Evolutionary conservation across 2,797 vertebrate genomes (phyloP).

Genomic region (Gobionotothen gibberifrons): DNA sequence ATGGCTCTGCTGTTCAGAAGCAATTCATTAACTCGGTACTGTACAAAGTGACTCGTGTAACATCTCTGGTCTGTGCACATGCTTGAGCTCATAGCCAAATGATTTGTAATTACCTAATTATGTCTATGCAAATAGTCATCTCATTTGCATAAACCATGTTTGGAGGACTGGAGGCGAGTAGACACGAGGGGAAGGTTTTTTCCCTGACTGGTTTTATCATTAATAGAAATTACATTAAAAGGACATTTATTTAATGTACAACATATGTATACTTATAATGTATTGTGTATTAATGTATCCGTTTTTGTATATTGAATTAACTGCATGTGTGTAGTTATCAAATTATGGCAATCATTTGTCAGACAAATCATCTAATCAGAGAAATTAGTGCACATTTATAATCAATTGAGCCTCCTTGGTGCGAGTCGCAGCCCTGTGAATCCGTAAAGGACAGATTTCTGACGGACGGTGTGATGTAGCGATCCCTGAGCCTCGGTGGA

Average conservation of each 20-base stretch:
- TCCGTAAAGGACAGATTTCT: conserved; percentile 76
- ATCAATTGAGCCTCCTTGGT: conserved; percentile 67
- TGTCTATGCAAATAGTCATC: conserved; percentile 90
- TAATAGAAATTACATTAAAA: conserved; percentile 30
- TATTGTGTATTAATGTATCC: background rate
- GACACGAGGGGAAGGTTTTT: conserved; percentile 60
- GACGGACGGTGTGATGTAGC: conserved; percentile 77
- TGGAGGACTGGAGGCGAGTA: conserved; percentile 71
- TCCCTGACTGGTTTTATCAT: conserved; percentile 34
- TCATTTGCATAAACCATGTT: conserved; percentile 88
- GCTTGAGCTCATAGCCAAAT: conserved; percentile 89
- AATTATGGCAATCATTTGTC: conserved; percentile 21
- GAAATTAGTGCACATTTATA: conserved; percentile 53
- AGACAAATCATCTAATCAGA: conserved; percentile 54
- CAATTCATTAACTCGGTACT: conserved; percentile 83
- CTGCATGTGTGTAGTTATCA: conserved; percentile 12
- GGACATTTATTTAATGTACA: conserved; percentile 10
- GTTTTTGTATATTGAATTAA: conserved; percentile 35
- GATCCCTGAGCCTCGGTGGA: conserved; percentile 59
- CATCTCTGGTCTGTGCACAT: conserved; percentile 85
- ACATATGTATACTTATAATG: conserved; percentile 11
- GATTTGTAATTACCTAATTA: conserved; percentile 94
- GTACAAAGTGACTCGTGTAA: conserved; percentile 81
- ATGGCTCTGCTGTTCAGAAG: conserved; percentile 63
- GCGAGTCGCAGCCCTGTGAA: conserved; percentile 36